Conservation (phyloP, 2,888 invertebrate genomes). For the Rhagonycha lutea region DNA sequence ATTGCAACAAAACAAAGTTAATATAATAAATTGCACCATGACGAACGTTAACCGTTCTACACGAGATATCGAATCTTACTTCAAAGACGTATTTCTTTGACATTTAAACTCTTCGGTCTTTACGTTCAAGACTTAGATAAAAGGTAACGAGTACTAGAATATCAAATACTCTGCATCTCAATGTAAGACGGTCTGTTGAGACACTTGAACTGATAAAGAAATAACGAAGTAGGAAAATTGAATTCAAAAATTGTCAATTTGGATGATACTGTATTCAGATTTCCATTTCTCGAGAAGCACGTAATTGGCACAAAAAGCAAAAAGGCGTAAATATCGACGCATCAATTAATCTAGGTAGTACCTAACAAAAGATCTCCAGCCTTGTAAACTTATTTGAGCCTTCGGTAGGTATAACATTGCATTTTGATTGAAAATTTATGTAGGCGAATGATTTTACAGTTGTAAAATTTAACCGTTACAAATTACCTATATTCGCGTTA, state of each 20-base stretch:
- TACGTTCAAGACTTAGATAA: conserved; percentile 16
- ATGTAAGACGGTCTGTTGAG: conserved; percentile 13
- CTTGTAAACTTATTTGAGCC: neutral
- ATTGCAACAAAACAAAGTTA: conserved; percentile 19
- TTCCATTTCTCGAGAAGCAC: neutral
- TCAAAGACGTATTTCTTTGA: conserved; percentile 28
- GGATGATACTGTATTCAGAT: conserved; percentile 1
- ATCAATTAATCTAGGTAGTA: neutral
- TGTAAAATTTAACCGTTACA: neutral
- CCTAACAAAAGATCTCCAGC: neutral
- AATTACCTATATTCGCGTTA: neutral
- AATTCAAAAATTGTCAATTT: conserved; percentile 4
- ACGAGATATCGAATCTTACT: conserved; percentile 26
- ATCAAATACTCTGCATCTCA: conserved; percentile 17
- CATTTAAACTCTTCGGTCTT: conserved; percentile 23
- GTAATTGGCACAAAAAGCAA: neutral
- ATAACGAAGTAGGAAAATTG: conserved; percentile 4
- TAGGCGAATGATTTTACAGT: neutral
- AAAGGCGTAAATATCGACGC: neutral
- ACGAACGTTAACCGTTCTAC: conserved; percentile 19
- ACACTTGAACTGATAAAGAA: conserved; percentile 2
- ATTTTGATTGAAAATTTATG: neutral
- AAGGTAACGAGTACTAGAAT: conserved; percentile 20
- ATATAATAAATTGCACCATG: conserved; percentile 27
- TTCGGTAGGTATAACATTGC: neutral